Evolutionary conservation across 2,797 vertebrate species (phyloP), one percentile per base, ranked within the genome.

Genomic region (Pseudochirops cupreus): DNA sequence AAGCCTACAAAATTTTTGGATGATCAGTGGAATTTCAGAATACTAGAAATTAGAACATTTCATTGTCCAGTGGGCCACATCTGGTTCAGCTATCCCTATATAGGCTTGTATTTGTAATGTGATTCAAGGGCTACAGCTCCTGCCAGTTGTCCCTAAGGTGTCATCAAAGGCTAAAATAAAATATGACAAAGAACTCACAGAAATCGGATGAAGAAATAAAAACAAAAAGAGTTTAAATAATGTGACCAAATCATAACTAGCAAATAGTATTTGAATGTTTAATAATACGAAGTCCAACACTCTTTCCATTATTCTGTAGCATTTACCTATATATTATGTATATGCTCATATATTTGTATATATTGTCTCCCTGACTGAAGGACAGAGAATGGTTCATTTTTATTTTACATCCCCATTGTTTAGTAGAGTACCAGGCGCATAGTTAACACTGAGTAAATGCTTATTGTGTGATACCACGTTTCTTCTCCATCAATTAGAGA

Each of bases 11-110:
- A 89, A 55, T 52, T 16, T 89, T 92, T 91, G 39, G 28, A 74
- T 52, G 53, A 33, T 94, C 93, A 94, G 62, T 59, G 56, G 67
- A 82, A 91, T 96, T 94, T 95, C 91, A 91, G 92, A 93, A 93
- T 14, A 94, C 74, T n/a, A 56, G 56, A 87, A 87, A 87, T 50
- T 50, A 33, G 2, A 46, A 50, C 3, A 87, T 50, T 11, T 50
- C 39, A 87, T 87, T 87, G 21, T 87, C 74, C 39, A 87, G 39
- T 50, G 39, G 9, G 24, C 39, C 10, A 82, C n/a, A 87, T 46
- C 39, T 87, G 39, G 39, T 24, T 46, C 74, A 82, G 74, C 74
- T 82, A 82, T 46, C 9, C 74, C 9, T 24, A 24, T 4, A 46
- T 87, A 50, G 39, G 3, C 39, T 87, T 87, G 6, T 87, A 87